Conservation (phyloP, 2,888 invertebrate genomes). For the Trichogramma evanescens region DNA sequence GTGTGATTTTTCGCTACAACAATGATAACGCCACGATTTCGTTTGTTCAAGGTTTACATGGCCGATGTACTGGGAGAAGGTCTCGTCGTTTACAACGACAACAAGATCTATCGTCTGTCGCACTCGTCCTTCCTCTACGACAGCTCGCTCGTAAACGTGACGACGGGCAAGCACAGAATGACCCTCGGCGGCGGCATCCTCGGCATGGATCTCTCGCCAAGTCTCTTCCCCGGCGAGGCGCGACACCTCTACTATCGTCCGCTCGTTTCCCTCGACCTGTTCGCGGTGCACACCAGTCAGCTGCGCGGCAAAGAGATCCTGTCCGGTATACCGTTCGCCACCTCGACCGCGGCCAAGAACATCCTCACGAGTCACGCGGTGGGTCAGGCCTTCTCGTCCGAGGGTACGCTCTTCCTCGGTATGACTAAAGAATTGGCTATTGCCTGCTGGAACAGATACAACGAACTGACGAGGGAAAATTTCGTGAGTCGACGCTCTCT, state of each 20-base stretch:
- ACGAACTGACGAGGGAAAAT: constrained; percentile 27
- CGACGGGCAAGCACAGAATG: constrained; percentile 41
- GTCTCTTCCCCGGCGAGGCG: background rate
- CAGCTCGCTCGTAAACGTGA: background rate
- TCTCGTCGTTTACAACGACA: constrained; percentile 1
- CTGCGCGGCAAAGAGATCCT: constrained; percentile 7
- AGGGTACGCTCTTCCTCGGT: constrained; percentile 41
- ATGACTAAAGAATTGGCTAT: constrained; percentile 38
- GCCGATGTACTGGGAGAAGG: background rate
- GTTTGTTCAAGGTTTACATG: background rate
- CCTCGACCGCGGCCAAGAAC: constrained; percentile 14
- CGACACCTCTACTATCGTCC: background rate
- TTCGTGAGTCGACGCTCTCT: constrained; percentile 27
- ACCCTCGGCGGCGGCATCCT: constrained; percentile 62
- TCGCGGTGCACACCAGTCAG: background rate
- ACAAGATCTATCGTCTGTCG: constrained; percentile 23
- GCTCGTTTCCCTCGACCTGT: background rate
- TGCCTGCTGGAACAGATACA: constrained; percentile 40
- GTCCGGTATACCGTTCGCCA: background rate
- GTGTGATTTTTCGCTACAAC: background rate
- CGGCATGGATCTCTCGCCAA: constrained; percentile 58
- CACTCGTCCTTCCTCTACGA: constrained; percentile 20
- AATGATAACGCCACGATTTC: background rate
- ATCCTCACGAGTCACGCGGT: constrained; percentile 29
- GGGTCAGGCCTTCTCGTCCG: constrained; percentile 36